Evolutionary conservation across 2,113 vertebrate species (phyloP).

Genomic region (Epinephelus fuscoguttatus): DNA sequence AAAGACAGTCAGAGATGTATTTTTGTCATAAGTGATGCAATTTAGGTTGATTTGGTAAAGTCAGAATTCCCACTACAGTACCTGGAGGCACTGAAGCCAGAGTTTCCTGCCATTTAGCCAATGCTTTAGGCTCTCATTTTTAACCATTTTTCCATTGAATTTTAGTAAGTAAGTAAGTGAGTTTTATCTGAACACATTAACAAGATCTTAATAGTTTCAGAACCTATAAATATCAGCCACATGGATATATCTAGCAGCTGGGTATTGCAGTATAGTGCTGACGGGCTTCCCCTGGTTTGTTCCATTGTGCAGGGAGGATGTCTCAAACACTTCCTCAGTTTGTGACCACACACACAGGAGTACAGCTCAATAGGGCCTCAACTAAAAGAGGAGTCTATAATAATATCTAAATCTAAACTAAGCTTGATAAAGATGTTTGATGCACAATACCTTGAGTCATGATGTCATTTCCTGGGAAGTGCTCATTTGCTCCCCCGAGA

Average conservation of each 20-base stretch:
- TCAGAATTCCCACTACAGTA: not conserved
- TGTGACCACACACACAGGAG: constrained; percentile 31
- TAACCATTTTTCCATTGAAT: not conserved
- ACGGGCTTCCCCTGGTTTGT: constrained; percentile 64
- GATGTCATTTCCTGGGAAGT: constrained; percentile 82
- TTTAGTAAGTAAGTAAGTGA: too few species aligned
- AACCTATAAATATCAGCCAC: constrained; percentile 63
- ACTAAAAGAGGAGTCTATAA: not conserved
- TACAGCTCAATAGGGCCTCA: constrained; percentile 10
- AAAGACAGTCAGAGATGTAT: not conserved
- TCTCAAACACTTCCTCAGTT: constrained; percentile 75
- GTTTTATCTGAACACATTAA: constrained; percentile 16
- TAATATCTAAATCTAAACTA: not conserved
- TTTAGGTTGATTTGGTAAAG: not conserved
- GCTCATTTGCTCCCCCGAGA: constrained; percentile 79
- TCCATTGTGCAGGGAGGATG: constrained; percentile 76
- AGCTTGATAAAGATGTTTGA: not conserved
- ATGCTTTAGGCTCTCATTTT: too few species aligned
- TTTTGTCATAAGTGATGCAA: not conserved
- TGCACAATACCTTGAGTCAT: constrained; percentile 82
- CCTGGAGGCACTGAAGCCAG: not conserved
- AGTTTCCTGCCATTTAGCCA: not conserved
- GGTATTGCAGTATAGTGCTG: constrained; percentile 5
- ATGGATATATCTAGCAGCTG: constrained; percentile 35
- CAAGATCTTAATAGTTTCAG: constrained; percentile 36